A percentile compares a stretch with the other conserved stretches of the same genome.
Evolutionary conservation across 2,797 vertebrate species (phyloP).

Genomic region (Eurystomus glaucurus): DNA sequence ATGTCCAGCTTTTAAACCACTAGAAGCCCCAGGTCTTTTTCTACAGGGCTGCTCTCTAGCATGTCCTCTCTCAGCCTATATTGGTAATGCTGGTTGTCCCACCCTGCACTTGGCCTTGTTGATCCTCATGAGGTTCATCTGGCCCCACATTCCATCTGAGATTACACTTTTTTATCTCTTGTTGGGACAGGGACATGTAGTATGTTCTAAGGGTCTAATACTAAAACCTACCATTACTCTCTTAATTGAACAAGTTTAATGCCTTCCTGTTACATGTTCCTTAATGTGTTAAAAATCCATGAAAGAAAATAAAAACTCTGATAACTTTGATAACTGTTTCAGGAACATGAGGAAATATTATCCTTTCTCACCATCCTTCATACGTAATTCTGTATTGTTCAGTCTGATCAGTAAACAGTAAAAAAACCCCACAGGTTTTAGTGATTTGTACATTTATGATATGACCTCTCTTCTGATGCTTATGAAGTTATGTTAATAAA

Average conservation of each 20-base stretch:
- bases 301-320: background rate
- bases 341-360: background rate
- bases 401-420: background rate
- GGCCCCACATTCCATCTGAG: background rate
- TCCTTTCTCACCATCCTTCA: background rate
- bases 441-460: background rate
- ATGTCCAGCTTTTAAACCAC: no score
- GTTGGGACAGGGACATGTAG: background rate
- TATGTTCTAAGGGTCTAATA: background rate
- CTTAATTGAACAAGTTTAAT: conserved; percentile 57
- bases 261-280: background rate
- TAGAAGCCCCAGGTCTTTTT: no score
- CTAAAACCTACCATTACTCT: conserved; percentile 53
- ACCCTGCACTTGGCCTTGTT: no score
- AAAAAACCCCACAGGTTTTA: background rate
- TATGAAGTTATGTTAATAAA: background rate
- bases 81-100: no score
- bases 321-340: background rate
- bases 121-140: no score
- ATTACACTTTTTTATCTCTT: background rate
- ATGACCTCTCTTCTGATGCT: conserved; percentile 20
- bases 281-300: background rate
- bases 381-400: background rate
- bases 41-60: no score
- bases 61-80: no score